Conservation (phyloP, 1,140 invertebrate species). For the Pogonognathellus flavescens region DNA sequence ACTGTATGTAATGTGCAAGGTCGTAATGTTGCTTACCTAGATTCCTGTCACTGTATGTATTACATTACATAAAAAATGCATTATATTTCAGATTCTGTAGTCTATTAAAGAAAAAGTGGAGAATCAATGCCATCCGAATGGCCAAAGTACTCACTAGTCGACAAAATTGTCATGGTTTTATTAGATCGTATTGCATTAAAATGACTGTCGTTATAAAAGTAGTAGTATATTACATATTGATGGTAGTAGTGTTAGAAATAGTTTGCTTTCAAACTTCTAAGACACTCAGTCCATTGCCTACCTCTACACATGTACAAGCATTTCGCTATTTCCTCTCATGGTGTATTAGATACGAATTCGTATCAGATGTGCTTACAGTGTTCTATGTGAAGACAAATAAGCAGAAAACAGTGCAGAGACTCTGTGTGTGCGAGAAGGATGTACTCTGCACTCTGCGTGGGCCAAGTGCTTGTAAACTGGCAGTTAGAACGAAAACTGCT, state of each 20-base stretch:
- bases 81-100: neutral
- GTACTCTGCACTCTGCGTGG: neutral
- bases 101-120: neutral
- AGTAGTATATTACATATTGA: neutral
- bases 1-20: too few species aligned
- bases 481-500: neutral
- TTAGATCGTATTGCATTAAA: conserved; percentile 7
- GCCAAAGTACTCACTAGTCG: neutral
- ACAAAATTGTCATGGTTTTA: neutral
- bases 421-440: neutral
- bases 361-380: neutral
- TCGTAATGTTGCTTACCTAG: too few species aligned
- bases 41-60: too few species aligned
- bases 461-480: neutral
- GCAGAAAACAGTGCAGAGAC: neutral
- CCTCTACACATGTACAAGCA: neutral
- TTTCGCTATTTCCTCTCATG: neutral
- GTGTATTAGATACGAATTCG: conserved; percentile 2
- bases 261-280: neutral
- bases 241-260: neutral
- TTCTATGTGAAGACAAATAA: neutral
- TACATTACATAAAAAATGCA: neutral
- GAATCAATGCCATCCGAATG: conserved; percentile 17
- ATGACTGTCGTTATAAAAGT: neutral
- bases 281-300: neutral